Conservation (phyloP, 2,888 invertebrate species). For the Eristalis pertinax region DNA sequence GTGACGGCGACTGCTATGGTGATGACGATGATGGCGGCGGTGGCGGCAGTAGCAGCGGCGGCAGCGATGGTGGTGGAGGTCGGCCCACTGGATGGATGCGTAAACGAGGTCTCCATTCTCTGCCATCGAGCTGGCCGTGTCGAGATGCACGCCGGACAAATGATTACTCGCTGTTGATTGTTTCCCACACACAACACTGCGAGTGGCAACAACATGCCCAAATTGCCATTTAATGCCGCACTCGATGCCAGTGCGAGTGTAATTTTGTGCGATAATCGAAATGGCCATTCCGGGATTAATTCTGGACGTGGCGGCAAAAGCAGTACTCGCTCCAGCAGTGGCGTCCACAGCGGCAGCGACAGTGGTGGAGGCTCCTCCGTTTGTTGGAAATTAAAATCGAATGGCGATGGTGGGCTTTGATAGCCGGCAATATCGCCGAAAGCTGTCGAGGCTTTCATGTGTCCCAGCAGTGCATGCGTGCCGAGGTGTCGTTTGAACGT, state of each 20-base stretch:
- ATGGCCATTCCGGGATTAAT: slow-evolving; percentile 71
- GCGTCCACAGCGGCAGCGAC: slow-evolving; percentile 45
- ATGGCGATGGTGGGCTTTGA: slow-evolving; percentile 69
- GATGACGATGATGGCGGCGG: slow-evolving; percentile 1
- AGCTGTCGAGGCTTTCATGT: slow-evolving; percentile 33
- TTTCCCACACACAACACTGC: slow-evolving; percentile 69
- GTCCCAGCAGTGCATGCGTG: slow-evolving; percentile 50
- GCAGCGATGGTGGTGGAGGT: not conserved
- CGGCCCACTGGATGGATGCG: slow-evolving; percentile 64
- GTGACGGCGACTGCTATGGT: not conserved
- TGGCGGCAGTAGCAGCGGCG: not conserved
- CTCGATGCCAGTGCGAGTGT: slow-evolving; percentile 51
- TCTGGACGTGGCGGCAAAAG: slow-evolving; percentile 44
- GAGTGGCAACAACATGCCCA: slow-evolving; percentile 66
- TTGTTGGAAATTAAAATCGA: slow-evolving; percentile 69
- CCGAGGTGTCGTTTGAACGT: slow-evolving; percentile 63
- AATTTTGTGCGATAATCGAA: slow-evolving; percentile 72
- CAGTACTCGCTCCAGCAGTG: not conserved
- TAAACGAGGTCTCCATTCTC: slow-evolving; percentile 62
- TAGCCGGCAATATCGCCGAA: slow-evolving; percentile 60
- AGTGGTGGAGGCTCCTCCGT: slow-evolving; percentile 8
- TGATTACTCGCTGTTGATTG: slow-evolving; percentile 71
- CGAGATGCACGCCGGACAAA: slow-evolving; percentile 60
- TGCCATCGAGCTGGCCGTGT: not conserved
- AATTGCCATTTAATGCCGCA: slow-evolving; percentile 69